These are phyloP conservation scores for Aphelenchoides bicaudatus DNA, from an alignment of 2,888 invertebrate genomes.

Conservation along the genomic window DNA sequence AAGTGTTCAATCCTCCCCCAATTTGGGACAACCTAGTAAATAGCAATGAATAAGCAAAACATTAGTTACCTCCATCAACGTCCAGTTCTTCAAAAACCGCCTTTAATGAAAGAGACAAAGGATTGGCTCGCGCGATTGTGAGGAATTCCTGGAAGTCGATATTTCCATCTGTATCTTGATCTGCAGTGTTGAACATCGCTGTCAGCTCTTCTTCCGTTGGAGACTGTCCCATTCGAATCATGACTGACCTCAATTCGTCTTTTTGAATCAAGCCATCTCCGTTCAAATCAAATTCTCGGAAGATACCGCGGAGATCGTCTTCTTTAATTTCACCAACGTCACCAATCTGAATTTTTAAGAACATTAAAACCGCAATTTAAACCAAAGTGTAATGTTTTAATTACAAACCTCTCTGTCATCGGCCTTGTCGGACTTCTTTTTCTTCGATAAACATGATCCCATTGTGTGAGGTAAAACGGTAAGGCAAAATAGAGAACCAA, in stretches of 20 bases:
- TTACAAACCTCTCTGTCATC: background rate
- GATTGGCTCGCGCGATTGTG: slow-evolving; percentile 56
- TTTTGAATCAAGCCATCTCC: slow-evolving; percentile 59
- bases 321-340: slow-evolving; percentile 56
- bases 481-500: no score
- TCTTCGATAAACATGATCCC: slow-evolving; percentile 18
- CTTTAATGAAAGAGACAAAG: slow-evolving; percentile 56
- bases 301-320: slow-evolving; percentile 56
- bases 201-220: slow-evolving; percentile 59
- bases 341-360: slow-evolving; percentile 22
- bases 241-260: slow-evolving; percentile 56
- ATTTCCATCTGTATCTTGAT: slow-evolving; percentile 56
- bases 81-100: slow-evolving; percentile 60
- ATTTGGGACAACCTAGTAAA: no score
- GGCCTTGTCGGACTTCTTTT: background rate
- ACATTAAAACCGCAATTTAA: no score
- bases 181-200: slow-evolving; percentile 60
- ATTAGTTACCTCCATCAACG: slow-evolving; percentile 60
- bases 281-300: slow-evolving; percentile 58
- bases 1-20: no score
- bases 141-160: slow-evolving; percentile 59
- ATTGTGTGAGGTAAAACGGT: background rate
- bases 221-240: slow-evolving; percentile 60
- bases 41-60: no score
- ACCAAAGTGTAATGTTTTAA: no score